Base-by-base conservation (phyloP, 2,797 vertebrate genomes). In the Danio tinwini region DNA sequence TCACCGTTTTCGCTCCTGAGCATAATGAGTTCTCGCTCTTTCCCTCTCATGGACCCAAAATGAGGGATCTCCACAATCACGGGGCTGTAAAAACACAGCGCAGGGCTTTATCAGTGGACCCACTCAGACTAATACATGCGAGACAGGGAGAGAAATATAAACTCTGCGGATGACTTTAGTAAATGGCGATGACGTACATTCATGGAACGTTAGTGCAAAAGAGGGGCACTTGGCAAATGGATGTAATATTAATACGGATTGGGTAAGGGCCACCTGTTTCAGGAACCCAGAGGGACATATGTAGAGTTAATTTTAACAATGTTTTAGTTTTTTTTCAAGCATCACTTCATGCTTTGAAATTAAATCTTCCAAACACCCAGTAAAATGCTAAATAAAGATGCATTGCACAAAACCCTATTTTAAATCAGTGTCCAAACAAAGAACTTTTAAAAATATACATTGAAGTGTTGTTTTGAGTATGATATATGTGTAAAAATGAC, bases 51-150 rank as follows among this genome's bases (percentile, higher is more conserved):
- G 17, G 98, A 99, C 85, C 96, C 98, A 90, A 99, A 99, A 76
- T 99, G 98, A 0, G 98, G 98, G 85, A 99, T 98, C 93, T 99
- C 98, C 93, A 99, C 98, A 85, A 99, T 97, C 83, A 99, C 98
- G 39, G 98, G 98, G 89, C 98, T 99, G 90, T 85, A 83, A 78
- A 86, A 45, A 90, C 72, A 90, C n/a, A 71, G 74, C 2, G 83
- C 29, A 85, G 7, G 81, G 70, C 29, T 81, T 44, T 70, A 82
- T 86, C 29, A 80, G 21, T 37, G 59, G 50, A 78, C 19, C 44
- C 21, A 55, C 37, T 49, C 21, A 65, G 4, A 5, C 5, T 29
- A 63, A n/a, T 8, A 39, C 71, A 64, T 3, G n/a, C 1, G 9
- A 61, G 40, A 56, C 50, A 55, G 29, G 5, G 21, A 42, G 59